Base-by-base conservation (phyloP, 37 sponge, comb jelly and placozoan species). In the Beroe ovata region DNA sequence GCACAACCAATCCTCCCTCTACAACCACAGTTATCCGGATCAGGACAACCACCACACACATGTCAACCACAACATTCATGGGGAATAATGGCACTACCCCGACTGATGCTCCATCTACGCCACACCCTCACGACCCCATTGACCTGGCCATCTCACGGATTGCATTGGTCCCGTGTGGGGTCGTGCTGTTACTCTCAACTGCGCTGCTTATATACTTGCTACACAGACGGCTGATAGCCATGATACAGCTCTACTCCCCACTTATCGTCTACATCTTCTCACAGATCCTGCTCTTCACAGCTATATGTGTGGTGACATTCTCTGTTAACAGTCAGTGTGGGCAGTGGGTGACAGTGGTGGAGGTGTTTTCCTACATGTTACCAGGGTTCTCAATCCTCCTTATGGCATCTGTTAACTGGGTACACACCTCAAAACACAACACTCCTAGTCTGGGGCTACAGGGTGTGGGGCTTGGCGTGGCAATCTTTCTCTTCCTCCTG, bases 301-400 rank as follows among this genome's bases (percentile, higher is more conserved):
- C 69, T 14, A 66, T 32, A 4, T 66, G 18, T 8, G 69, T 30
- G 19, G 36, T 29, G 69, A 32, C 69, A 29, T 33, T 34, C 18
- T 25, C 30, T 2, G 1, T 37, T 14, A 25, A 11, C 16, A 14
- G 18, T 4, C 36, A 32, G 1, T 66, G 30, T 30, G 25, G 69
- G 29, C 36, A 30, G 1, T 18, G 16, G 18, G 32, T 26, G 2
- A 62, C 21, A 6, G 30, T 30, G 18, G 2, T 32, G 2, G 69
- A 66, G 36, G 14, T 29, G 16, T 4, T 66, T 3, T 34, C 84
- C 38, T 3, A 42, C 36, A 41, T 23, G 36, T 26, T 40, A 29
- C 84, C 84, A 4, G 42, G 54, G 26, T 77, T 42, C 47, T 22
- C 23, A 1, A 40, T 77, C 35, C 84, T 77, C 28, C 84, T 77